These are phyloP conservation scores for Apaloderma vittatum DNA, from an alignment of 2,113 vertebrate genomes.

Conservation along the genomic window DNA sequence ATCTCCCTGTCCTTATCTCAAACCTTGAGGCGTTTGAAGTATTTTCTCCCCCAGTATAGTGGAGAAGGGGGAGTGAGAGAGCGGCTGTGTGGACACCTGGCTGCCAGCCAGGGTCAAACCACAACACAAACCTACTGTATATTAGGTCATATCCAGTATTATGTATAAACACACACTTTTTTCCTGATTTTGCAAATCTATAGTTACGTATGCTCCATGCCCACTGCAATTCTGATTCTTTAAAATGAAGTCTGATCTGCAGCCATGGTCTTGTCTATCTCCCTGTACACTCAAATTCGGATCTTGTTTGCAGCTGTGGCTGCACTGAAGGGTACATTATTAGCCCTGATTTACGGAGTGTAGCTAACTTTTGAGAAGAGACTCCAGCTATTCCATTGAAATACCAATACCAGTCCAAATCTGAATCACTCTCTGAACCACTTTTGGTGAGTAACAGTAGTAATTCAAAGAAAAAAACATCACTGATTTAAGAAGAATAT, in stretches of 20 bases:
- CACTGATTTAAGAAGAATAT: neutral
- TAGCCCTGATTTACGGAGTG: neutral
- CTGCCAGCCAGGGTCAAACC: no score
- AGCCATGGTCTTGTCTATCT: neutral
- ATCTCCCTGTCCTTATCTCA: no score
- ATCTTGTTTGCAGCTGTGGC: neutral
- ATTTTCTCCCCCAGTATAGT: no score
- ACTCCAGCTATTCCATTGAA: neutral
- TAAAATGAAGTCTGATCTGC: neutral
- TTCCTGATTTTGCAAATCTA: neutral
- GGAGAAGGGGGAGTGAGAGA: no score
- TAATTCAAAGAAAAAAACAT: conserved; percentile 37
- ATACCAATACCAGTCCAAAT: neutral
- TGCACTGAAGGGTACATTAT: neutral
- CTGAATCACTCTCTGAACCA: neutral
- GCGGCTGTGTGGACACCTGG: no score
- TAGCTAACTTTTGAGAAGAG: neutral
- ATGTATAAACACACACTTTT: neutral
- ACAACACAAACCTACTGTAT: neutral
- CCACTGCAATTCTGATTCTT: neutral
- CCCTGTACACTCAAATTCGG: neutral
- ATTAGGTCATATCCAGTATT: neutral
- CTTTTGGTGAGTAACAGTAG: neutral
- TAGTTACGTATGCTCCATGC: neutral
- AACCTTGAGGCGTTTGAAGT: no score